Percentiles rank a stretch among this genome's conserved stretches.
Conservation (phyloP, 2,113 vertebrate species). For the Alligator sinensis region DNA sequence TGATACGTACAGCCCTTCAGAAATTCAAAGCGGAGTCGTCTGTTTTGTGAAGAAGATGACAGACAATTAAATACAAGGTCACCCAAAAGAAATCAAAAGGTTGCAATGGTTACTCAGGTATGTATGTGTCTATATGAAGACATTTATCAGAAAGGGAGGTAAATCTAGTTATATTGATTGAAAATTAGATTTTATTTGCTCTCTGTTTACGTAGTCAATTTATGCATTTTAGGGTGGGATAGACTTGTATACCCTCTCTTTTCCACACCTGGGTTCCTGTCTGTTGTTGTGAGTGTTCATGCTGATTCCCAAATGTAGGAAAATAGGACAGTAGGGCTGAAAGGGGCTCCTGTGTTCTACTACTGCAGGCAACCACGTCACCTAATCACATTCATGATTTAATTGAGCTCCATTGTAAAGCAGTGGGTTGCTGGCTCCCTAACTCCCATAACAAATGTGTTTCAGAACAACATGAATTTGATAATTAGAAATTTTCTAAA, state of each 20-base stretch:
- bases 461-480: not conserved
- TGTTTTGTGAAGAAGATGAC: constrained; percentile 94
- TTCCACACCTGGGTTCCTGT: not conserved
- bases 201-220: constrained; percentile 19
- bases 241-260: constrained; percentile 7
- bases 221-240: constrained; percentile 37
- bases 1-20: constrained; percentile 86
- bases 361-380: fast-evolving
- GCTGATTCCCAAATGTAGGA: not conserved
- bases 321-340: not conserved
- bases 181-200: constrained; percentile 8
- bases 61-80: constrained; percentile 89
- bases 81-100: constrained; percentile 94
- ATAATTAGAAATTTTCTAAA: not conserved
- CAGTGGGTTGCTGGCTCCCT: not conserved
- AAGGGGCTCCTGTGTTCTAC: constrained; percentile 1
- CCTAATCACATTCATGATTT: not conserved
- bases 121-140: constrained; percentile 39
- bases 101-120: constrained; percentile 92
- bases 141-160: constrained; percentile 1
- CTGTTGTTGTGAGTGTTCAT: constrained; percentile 3
- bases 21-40: constrained; percentile 94
- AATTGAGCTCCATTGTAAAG: constrained; percentile 8
- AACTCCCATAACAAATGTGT: not conserved
- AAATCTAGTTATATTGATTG: not conserved